A percentile compares a stretch with the other conserved stretches of the same genome.
Conservation (phyloP, 2,113 vertebrate genomes). For the Quiscalus mexicanus region DNA sequence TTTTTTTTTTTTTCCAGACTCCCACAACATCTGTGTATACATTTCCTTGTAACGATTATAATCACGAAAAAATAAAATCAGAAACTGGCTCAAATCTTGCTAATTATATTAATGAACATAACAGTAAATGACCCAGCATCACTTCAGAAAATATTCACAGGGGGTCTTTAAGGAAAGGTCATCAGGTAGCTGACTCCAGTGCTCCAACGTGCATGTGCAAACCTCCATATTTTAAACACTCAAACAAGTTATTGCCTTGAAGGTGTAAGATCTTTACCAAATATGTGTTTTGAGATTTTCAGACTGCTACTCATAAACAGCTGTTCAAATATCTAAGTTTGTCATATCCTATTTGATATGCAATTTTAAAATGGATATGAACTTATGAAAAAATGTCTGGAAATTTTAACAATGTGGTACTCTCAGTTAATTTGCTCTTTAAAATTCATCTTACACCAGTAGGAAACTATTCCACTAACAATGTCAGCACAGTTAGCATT, state of each 20-base stretch:
- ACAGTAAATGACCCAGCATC: neutral
- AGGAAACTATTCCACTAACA: neutral
- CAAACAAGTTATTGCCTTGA: neutral
- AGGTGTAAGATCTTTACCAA: neutral
- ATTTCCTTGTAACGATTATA: neutral
- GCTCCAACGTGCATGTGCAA: neutral
- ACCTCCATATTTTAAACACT: neutral
- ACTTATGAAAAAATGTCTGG: neutral
- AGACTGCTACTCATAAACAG: neutral
- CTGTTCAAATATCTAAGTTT: neutral
- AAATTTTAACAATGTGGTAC: neutral
- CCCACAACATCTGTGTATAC: conserved; percentile 77
- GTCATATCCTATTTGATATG: neutral
- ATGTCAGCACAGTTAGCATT: neutral
- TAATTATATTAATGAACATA: neutral
- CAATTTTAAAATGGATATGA: neutral
- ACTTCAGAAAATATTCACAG: neutral
- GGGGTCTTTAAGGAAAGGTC: neutral
- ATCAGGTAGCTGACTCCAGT: neutral
- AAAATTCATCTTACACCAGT: neutral
- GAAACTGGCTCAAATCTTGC: neutral
- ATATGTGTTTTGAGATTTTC: neutral
- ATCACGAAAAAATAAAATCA: neutral
- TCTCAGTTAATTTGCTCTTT: neutral
- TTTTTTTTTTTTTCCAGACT: conserved; percentile 13